Evolutionary conservation across 2,113 vertebrate species (phyloP), one percentile per base, ranked within the genome.

Genomic region (Emydocephalus ijimae): DNA sequence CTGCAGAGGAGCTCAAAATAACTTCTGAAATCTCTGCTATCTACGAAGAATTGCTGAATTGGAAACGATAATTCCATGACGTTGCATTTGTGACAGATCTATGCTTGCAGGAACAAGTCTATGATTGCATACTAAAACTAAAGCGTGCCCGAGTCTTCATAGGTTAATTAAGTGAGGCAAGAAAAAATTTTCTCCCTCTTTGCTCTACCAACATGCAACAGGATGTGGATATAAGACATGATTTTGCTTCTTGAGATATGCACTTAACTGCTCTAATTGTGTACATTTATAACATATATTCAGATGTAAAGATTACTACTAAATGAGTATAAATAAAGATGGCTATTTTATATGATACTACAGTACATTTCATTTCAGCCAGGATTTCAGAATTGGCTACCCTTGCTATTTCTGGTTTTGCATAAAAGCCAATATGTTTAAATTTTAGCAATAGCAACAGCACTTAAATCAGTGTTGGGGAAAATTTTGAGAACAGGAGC

Each of bases 111-210:
- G 61, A 48, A 61, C 56, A 29, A 89, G 24, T 29, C 50, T 52
- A 85, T 85, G 90, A 55, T 56, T 56, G n/a, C 90, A 91, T 90
- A 14, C 50, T 91, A 91, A 91, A 81, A 85, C 29, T 39, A 24
- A 81, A 90, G 50, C 34, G 20, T 24, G 29, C 21, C 34, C 24
- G 18, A 85, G 64, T 43, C n/a, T 43, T 34, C 23, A 15, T 12
- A 91, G 69, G 50, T 50, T 85, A 91, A 85, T 85, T 55, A 85
- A 85, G 69, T 43, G 69, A 52, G 54, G 26, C 34, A 21, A 14
- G 48, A 52, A 74, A 74, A 74, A n/a, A 2, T 56, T 18, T 23
- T 89, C 21, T 52, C 64, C 34, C 64, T 43, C 21, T 39, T 54
- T 39, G n/a, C 59, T 55, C 50, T 26, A 50, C 39, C 69, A 74